Conservation (phyloP, 1,140 invertebrate genomes). For the Pomacea maculata region DNA sequence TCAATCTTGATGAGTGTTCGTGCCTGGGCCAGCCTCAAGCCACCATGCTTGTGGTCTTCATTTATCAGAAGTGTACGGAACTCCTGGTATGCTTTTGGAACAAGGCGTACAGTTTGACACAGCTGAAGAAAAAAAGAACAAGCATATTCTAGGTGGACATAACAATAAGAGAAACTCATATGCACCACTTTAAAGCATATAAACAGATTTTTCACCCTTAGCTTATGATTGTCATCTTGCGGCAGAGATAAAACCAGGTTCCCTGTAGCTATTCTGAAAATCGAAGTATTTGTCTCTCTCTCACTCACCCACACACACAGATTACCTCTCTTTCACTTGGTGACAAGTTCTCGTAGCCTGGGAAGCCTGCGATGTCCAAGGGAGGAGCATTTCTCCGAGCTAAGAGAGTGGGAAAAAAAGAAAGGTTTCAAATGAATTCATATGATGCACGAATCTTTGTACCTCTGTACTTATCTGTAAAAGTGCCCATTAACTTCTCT, state of each 20-base stretch:
- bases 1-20: constrained; percentile 87
- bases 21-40: constrained; percentile 81
- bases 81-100: constrained; percentile 81
- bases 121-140: constrained; percentile 62
- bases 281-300: neutral
- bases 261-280: neutral
- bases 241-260: no score
- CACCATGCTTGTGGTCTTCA: constrained; percentile 73
- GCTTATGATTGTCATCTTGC: no score
- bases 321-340: constrained; percentile 74
- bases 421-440: neutral
- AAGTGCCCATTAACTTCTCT: no score
- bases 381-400: constrained; percentile 70
- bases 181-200: no score
- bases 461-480: neutral
- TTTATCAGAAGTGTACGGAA: constrained; percentile 78
- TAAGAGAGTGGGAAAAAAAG: constrained; percentile 25
- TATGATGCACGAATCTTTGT: neutral
- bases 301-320: neutral
- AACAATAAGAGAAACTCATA: no score
- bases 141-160: no score
- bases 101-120: constrained; percentile 78
- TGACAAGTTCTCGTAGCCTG: constrained; percentile 81
- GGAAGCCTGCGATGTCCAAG: constrained; percentile 79
- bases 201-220: no score